phyloP scores from a whole-genome alignment of 2,113 vertebrate species.

The Tricholaema leucomelas region DNA sequence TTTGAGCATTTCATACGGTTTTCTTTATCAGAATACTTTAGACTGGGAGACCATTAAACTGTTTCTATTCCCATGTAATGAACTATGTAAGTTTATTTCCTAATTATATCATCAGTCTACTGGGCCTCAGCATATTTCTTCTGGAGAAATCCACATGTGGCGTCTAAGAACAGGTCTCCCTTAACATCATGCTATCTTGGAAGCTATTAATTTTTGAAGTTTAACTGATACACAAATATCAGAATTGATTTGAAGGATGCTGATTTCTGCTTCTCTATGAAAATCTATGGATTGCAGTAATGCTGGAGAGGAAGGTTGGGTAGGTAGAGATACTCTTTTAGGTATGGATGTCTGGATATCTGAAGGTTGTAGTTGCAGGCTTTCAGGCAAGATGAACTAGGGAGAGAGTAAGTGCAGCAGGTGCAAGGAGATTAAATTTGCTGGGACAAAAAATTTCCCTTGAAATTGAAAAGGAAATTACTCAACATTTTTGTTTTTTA shows the following conservation, averaged over 20 bases:
- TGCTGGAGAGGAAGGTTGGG: too few species aligned
- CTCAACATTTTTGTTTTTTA: constrained; percentile 56
- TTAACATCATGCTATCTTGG: neutral
- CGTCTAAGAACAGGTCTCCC: neutral
- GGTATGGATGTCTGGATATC: neutral
- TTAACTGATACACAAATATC: accelerated
- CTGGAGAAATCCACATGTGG: neutral
- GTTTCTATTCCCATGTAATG: neutral
- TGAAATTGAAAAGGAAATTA: neutral
- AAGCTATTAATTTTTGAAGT: neutral
- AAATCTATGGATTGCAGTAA: neutral
- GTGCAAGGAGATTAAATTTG: neutral
- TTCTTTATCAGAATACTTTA: neutral
- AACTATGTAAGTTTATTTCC: accelerated
- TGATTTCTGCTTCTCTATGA: neutral
- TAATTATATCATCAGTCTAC: too few species aligned
- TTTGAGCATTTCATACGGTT: neutral
- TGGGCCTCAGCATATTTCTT: neutral
- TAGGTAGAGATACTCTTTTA: neutral
- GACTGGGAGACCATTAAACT: neutral
- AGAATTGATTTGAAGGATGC: neutral
- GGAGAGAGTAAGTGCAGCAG: neutral
- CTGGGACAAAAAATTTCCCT: neutral
- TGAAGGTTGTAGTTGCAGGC: neutral
- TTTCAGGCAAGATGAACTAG: neutral